Percentiles rank a stretch among this genome's conserved stretches.
Evolutionary conservation across 64 coral and sea anemone species (phyloP).

Genomic region (Catalaphyllia jardinei): DNA sequence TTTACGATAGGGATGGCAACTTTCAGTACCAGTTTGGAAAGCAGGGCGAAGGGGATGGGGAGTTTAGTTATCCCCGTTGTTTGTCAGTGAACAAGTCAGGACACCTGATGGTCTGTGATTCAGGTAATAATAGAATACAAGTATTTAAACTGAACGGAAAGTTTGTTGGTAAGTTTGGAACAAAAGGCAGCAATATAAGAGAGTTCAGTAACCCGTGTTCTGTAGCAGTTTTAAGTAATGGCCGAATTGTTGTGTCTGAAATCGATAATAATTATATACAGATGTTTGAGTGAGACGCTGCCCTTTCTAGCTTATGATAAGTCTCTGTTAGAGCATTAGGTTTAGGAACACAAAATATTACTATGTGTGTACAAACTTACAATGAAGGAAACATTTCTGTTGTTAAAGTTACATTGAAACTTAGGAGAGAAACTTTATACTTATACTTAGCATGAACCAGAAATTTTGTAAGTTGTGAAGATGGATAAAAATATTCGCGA

Average conservation of each 20-base stretch:
- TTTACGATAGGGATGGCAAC: conserved; percentile 42
- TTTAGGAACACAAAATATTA: too few species aligned
- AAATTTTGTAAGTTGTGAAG: too few species aligned
- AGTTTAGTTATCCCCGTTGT: conserved; percentile 34
- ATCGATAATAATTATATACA: background rate
- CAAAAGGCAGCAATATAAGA: background rate
- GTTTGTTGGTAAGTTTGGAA: conserved; percentile 64
- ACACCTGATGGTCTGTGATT: conserved; percentile 65
- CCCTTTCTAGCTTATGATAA: too few species aligned
- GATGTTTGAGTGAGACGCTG: background rate
- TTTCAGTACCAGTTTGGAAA: conserved; percentile 43
- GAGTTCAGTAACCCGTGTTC: background rate
- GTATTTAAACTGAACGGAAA: conserved; percentile 54
- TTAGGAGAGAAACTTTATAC: too few species aligned
- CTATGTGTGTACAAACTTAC: too few species aligned
- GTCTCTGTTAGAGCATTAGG: too few species aligned
- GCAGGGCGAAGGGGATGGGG: conserved; percentile 25
- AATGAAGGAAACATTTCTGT: too few species aligned
- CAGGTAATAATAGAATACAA: conserved; percentile 54
- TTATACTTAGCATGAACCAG: too few species aligned
- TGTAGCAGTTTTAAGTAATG: background rate
- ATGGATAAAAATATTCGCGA: too few species aligned
- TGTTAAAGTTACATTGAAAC: too few species aligned
- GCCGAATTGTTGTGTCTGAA: background rate
- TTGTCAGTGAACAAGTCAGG: conserved; percentile 52